Base-by-base conservation (phyloP, 2,113 vertebrate genomes). In the Myiopsitta monachus region DNA sequence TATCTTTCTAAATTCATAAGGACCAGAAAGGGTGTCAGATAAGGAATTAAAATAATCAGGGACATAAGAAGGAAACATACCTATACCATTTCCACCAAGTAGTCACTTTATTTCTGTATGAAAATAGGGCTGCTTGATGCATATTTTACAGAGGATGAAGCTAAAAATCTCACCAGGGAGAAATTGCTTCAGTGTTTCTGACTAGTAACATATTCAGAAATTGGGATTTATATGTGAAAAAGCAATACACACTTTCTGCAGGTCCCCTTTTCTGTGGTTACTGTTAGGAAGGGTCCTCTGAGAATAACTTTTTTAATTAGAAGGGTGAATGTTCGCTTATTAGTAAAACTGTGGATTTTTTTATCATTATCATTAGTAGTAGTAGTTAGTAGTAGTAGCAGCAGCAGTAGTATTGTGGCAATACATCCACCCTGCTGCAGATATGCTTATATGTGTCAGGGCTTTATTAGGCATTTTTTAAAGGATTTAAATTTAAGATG, bases 71-170 rank as follows among this genome's bases (percentile, higher is more conserved):
- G 23, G 9, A 76, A 59, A 61, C 59, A 16, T 72, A 63, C 4
- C 10, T 19, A 11, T 26, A 41, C 10, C 0, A 44, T 70, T 88
- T 44, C 18, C 13, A 51, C 17, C 63, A 44, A 54, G 2, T 2
- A 63, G 6, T 18, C 6, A 31, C 1, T 54, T 44, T 15, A 33
- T 46, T 83, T 80, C 57, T 69, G 6, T 6, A 13, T 59, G 5
- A 75, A 59, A 67, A 44, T 68, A 61, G 5, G 28, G 36, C 46
- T 91, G 33, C 61, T 83, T 18, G 21, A 64, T 81, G 64, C 11
- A 63, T 84, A 84, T 96, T 96, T 96, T 94, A 86, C 86, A 81
- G 68, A 92, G 66, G 52, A 92, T 74, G 54, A 92, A 91, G 44
- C 26, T 90, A 86, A 90, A 95, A 88, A 68, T 64, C 38, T 88